phyloP scores from a whole-genome alignment of 2,888 invertebrate species.

The Amphipoea oculea region DNA sequence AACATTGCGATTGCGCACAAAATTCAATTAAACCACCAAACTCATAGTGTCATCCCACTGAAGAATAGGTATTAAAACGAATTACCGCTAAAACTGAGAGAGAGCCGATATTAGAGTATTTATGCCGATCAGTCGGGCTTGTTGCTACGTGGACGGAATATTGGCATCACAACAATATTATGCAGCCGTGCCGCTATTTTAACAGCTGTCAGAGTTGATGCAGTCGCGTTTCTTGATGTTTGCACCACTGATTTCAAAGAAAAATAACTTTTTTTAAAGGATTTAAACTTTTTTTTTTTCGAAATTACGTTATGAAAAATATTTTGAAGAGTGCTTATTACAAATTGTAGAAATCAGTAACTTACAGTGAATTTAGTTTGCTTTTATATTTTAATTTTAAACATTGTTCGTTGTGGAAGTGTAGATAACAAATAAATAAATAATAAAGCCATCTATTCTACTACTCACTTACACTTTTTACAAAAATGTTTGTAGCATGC shows the following conservation, averaged over 20 bases:
- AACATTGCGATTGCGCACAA: neutral
- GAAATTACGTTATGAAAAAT: neutral
- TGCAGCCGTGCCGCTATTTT: conserved; percentile 38
- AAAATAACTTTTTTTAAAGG: neutral
- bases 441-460: no score
- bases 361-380: no score
- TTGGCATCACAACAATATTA: conserved; percentile 48
- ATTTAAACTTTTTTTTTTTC: neutral
- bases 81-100: conserved; percentile 54
- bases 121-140: conserved; percentile 67
- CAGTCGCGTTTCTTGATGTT: neutral
- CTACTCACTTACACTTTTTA: no score
- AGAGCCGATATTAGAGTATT: conserved; percentile 66
- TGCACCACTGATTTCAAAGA: neutral
- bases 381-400: neutral
- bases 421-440: neutral
- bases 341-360: neutral
- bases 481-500: no score
- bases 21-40: conserved; percentile 17
- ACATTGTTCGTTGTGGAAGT: neutral
- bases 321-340: neutral
- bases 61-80: conserved; percentile 46
- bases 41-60: conserved; percentile 5
- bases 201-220: neutral
- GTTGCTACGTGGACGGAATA: conserved; percentile 70